phyloP scores from a whole-genome alignment of 2,113 vertebrate genomes.

The Sinocyclocheilus maitianheensis region DNA sequence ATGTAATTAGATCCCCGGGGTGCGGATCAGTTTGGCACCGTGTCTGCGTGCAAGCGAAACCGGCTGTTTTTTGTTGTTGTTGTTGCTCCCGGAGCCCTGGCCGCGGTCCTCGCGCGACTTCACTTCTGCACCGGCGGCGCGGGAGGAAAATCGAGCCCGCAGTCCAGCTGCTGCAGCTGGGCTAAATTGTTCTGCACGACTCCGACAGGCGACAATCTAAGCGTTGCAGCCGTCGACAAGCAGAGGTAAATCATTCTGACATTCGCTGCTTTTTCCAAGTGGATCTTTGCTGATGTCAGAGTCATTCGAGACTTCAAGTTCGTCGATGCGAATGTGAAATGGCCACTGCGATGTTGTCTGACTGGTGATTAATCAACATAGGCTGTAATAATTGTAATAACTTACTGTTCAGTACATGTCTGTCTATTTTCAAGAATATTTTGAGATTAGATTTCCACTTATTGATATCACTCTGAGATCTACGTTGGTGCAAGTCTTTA shows the following conservation, averaged over 20 bases:
- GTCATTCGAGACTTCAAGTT: constrained; percentile 2
- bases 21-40: constrained; percentile 41
- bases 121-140: constrained; percentile 61
- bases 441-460: neutral
- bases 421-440: neutral
- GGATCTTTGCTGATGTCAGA: neutral
- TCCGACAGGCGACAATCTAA: constrained; percentile 15
- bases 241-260: constrained; percentile 48
- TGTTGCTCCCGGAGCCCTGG: constrained; percentile 10
- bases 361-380: neutral
- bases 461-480: neutral
- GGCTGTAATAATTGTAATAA: neutral
- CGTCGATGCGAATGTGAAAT: constrained; percentile 1
- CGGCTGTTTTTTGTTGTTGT: neutral
- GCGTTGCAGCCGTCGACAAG: constrained; percentile 1
- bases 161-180: constrained; percentile 30
- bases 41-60: constrained; percentile 37
- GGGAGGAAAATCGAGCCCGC: constrained; percentile 54
- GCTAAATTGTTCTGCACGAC: constrained; percentile 27
- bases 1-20: constrained; percentile 51
- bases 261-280: neutral
- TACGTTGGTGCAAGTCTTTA: neutral
- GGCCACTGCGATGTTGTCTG: neutral
- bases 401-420: neutral
- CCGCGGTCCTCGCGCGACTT: constrained; percentile 36